These are phyloP conservation scores for Coptodon rendalli DNA, from an alignment of 2,113 vertebrate genomes.

Conservation along the genomic window DNA sequence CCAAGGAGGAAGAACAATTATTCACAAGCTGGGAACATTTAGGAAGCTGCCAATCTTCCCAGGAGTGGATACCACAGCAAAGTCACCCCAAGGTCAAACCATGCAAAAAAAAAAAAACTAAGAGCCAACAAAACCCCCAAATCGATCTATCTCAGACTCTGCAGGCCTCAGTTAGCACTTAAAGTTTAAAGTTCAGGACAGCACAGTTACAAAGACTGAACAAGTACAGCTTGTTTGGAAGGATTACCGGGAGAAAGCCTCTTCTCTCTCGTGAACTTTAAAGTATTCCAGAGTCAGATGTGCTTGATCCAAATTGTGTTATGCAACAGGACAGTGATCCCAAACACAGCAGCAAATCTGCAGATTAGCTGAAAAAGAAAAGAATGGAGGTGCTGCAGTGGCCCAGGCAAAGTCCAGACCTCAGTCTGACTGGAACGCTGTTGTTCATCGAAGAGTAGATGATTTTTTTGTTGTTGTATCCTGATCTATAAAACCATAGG, in stretches of 20 bases:
- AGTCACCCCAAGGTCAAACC: background rate
- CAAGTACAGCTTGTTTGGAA: background rate
- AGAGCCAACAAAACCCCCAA: rapidly evolving
- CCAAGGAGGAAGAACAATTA: background rate
- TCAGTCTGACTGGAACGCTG: background rate
- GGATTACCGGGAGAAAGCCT: rapidly evolving
- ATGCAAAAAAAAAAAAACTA: background rate
- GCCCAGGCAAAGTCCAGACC: rapidly evolving
- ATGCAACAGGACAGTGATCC: background rate
- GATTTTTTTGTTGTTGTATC: background rate
- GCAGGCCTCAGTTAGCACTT: background rate
- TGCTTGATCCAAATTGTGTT: background rate
- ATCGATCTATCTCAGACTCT: rapidly evolving
- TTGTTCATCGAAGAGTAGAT: background rate
- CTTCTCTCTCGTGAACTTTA: background rate
- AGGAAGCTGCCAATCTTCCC: background rate
- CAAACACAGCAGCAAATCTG: background rate
- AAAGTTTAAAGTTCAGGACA: background rate
- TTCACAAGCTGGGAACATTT: background rate
- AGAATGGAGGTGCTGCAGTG: background rate
- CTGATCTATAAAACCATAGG: background rate
- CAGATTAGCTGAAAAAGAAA: background rate
- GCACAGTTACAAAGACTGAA: background rate
- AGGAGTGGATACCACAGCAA: background rate
- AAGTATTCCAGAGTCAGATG: background rate